Base-by-base conservation (phyloP, 1,140 invertebrate genomes). In the Prorops nasuta region DNA sequence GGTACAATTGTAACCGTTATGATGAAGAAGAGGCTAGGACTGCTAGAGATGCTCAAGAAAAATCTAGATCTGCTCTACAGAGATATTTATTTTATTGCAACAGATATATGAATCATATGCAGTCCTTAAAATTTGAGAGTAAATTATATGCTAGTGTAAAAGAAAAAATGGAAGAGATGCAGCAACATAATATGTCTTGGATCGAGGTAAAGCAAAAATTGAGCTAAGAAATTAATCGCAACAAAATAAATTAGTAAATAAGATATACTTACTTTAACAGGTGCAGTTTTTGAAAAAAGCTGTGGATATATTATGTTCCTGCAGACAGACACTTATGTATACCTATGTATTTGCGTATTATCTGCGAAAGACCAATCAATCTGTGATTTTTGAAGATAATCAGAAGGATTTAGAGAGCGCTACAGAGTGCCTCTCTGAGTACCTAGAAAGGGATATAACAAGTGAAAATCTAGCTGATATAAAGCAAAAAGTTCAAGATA, bases 341-440 rank as follows among this genome's bases (percentile, higher is more conserved):
- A 98, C 96, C 44, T 98, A 98, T 76, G 96, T 98, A 44, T 99
- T 99, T 84, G 97, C 96, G 63, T 99, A 96, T 79, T 99, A 98
- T 75, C 83, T 98, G 65, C 86, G 87, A 69, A 96, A 96, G 81
- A 98, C 96, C 80, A 98, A 98, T 83, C 96, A 99, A 78, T 96
- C 94, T 64, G 92, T 94, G 74, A 97, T 99, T 67, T 99, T 98
- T 82, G 96, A 98, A 82, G 94, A 96, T 74, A 99, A 99, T 84
- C 97, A 99, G 83, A 91, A 90, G 71, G 96, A 99, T 83, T 82
- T 99, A 51, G 96, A 98, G 79, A 91, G 89, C 65, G 94, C 95
- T 44, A 98, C 96, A 6, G 96, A 99, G 81, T 93, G 87, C 57
- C 81, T 99, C 44, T 97, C 94, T 16, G 96, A 98, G 80, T 98